A percentile compares a stretch with the other conserved stretches of the same genome.
Evolutionary conservation across 2,797 vertebrate genomes (phyloP).

Genomic region (Ciconia nigra): DNA sequence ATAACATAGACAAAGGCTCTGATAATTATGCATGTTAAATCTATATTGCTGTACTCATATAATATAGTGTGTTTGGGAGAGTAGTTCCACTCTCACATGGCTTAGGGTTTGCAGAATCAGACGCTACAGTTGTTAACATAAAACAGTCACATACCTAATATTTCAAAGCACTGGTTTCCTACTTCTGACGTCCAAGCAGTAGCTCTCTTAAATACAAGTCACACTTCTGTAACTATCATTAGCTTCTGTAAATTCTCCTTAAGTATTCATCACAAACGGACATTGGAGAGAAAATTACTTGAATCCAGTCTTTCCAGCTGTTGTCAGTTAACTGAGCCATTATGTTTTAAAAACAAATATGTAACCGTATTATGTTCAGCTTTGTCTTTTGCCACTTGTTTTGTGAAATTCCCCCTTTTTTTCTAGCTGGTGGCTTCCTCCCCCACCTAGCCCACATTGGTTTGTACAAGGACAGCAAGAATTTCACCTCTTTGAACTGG

Average conservation of each 20-base stretch:
- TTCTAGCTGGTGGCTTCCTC: not conserved
- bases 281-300: conserved; percentile 61
- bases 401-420: not conserved
- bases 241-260: conserved; percentile 79
- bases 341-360: not conserved
- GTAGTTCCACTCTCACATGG: not conserved
- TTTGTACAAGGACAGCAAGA: not conserved
- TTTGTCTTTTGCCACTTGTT: not conserved
- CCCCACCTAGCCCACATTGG: too few species aligned
- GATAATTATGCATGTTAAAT: not conserved
- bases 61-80: not conserved
- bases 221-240: conserved; percentile 73
- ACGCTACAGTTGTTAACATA: not conserved
- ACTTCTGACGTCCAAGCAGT: conserved; percentile 80
- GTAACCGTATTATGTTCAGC: not conserved
- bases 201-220: conserved; percentile 81
- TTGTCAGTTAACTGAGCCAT: not conserved
- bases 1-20: not conserved
- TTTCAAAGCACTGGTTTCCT: conserved; percentile 61
- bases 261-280: conserved; percentile 83
- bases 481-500: not conserved
- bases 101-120: not conserved
- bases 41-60: not conserved
- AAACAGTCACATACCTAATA: not conserved
- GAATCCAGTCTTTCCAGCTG: not conserved